Percentiles rank a stretch among this genome's conserved stretches.
phyloP scores from a whole-genome alignment of 2,113 vertebrate species.

The Litocranius walleri region DNA sequence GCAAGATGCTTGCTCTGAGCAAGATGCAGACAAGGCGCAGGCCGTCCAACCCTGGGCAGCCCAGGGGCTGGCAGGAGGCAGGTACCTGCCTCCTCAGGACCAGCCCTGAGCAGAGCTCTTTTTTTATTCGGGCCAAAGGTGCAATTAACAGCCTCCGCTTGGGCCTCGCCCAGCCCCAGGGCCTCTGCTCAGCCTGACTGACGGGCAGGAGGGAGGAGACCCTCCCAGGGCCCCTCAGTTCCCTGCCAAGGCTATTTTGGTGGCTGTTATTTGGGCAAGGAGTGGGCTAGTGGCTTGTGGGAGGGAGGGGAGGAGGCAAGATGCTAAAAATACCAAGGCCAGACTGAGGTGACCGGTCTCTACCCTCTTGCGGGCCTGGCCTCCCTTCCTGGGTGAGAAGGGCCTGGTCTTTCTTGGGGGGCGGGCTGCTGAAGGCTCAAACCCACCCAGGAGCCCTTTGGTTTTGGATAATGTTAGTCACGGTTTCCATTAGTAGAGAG shows the following conservation, averaged over 20 bases:
- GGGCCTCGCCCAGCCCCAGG: conserved; percentile 69
- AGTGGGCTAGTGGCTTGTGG: conserved; percentile 71
- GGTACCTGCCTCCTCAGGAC: conserved; percentile 84
- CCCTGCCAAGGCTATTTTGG: conserved; percentile 72
- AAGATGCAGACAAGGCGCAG: background rate
- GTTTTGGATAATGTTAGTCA: background rate
- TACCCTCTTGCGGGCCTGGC: background rate
- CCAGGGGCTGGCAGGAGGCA: conserved; percentile 47
- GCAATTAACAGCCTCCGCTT: conserved; percentile 84
- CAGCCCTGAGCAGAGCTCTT: conserved; percentile 88
- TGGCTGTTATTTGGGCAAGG: conserved; percentile 79
- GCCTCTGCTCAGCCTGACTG: conserved; percentile 57
- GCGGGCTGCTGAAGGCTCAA: background rate
- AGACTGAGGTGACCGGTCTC: conserved; percentile 37
- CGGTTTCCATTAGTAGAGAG: background rate
- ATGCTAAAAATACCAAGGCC: conserved; percentile 66
- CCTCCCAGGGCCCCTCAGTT: conserved; percentile 60
- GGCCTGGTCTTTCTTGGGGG: background rate
- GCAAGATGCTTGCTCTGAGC: background rate
- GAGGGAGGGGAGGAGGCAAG: conserved; percentile 49
- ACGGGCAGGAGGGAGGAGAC: conserved; percentile 65
- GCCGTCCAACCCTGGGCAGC: background rate
- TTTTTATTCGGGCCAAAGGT: conserved; percentile 89
- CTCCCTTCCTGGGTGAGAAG: background rate
- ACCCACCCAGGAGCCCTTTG: background rate